Evolutionary conservation across 2,797 vertebrate genomes (phyloP).

Genomic region (Triplophysa bombifrons): DNA sequence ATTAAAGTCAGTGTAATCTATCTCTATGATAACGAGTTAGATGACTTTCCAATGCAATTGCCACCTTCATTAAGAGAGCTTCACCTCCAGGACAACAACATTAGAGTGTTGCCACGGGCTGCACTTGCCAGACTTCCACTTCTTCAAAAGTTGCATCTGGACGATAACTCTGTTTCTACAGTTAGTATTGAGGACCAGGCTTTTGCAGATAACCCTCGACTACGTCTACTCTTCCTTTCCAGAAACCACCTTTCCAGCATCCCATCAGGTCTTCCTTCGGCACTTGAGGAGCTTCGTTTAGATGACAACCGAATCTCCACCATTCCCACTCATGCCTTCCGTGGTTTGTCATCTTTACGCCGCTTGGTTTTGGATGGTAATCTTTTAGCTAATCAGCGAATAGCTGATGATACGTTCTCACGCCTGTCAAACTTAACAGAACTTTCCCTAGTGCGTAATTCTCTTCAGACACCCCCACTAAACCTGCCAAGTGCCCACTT

Average conservation of each 20-base stretch:
- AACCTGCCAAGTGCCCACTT: slow-evolving; percentile 87
- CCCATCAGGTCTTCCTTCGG: slow-evolving; percentile 89
- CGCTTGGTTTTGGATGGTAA: slow-evolving; percentile 93
- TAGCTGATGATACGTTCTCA: slow-evolving; percentile 91
- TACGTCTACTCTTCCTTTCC: slow-evolving; percentile 90
- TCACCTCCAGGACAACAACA: slow-evolving; percentile 96
- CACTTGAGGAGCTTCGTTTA: slow-evolving; percentile 89
- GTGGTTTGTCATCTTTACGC: slow-evolving; percentile 85
- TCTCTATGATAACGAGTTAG: slow-evolving; percentile 93
- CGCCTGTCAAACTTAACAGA: slow-evolving; percentile 90
- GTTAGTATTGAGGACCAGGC: slow-evolving; percentile 95
- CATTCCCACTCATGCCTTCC: slow-evolving; percentile 90
- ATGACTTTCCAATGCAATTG: slow-evolving; percentile 88
- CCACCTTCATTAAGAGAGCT: slow-evolving; percentile 89
- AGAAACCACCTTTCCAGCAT: slow-evolving; percentile 96
- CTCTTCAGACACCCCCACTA: slow-evolving; percentile 86
- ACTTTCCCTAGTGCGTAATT: slow-evolving; percentile 90
- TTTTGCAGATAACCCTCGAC: slow-evolving; percentile 85
- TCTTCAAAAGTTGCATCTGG: slow-evolving; percentile 90
- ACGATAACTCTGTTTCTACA: slow-evolving; percentile 95
- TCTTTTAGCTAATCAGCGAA: slow-evolving; percentile 93
- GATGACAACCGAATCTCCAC: slow-evolving; percentile 97
- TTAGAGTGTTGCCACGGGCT: slow-evolving; percentile 84
- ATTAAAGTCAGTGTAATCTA: slow-evolving; percentile 87
- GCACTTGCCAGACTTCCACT: slow-evolving; percentile 87